Base-by-base conservation (phyloP, 2,888 invertebrate genomes). In the Scaptomyza polygonia region DNA sequence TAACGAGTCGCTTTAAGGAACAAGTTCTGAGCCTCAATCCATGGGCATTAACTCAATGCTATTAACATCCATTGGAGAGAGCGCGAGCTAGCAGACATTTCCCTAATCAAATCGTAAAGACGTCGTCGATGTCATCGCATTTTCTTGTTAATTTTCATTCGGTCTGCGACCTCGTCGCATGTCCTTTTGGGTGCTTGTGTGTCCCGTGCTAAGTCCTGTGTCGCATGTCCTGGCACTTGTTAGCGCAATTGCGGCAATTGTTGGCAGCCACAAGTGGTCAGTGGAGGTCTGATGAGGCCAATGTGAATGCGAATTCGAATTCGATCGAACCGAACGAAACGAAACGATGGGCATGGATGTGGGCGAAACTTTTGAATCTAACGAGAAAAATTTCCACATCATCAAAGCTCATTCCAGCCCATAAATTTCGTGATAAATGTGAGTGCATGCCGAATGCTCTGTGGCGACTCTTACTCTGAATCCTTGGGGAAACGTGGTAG, bases 401-500 rank as follows among this genome's bases (percentile, higher is more conserved):
- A 91, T 89, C 91, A 90, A 89, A 88, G 89, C 88, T 89, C 89
- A 91, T 91, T 91, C 91, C 91, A 89, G 88, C 78, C 90, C 84
- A 91, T 91, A 91, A 91, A 91, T 90, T 91, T 86, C 86, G 85
- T 91, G 89, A 91, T 90, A 90, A 89, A 90, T 91, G 90, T 72
- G 75, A 73, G 81, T 73, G 78, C 78, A 68, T 65, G 77, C 77
- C 61, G 73, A 64, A 73, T 69, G 68, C 59, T 48, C 43, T 59
- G 58, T 49, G 77, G 47, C 56, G 36, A n/a, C 36, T 9, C 39
- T 16, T 16, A 16, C 36, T 66, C 74, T 78, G 40, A 44, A 18
- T 65, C 70, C 80, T 69, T 77, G 40, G 87, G 74, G 84, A 21
- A 25, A 36, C 32, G 9, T 0, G n/a, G 49, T 14, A 6, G 36